phyloP scores from a whole-genome alignment of 1,140 invertebrate species.

The Augochlora pura region DNA sequence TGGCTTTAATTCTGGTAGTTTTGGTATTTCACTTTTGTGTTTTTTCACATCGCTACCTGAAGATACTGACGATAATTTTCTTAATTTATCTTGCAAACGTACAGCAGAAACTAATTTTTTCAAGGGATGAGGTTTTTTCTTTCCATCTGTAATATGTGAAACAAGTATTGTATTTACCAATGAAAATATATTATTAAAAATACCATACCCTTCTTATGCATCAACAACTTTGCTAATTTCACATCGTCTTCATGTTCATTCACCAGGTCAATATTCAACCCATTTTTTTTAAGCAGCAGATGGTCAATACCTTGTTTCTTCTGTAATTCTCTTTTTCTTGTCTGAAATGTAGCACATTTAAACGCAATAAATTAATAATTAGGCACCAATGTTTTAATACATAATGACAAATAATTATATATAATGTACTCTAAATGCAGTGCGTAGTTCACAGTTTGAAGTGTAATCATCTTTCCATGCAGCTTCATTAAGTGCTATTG shows the following conservation, averaged over 20 bases:
- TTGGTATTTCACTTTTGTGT: constrained; percentile 26
- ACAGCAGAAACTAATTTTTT: constrained; percentile 70
- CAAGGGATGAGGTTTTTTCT: constrained; percentile 56
- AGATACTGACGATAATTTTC: not conserved
- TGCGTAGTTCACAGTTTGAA: constrained; percentile 90
- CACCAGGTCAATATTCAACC: constrained; percentile 88
- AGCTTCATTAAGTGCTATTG: constrained; percentile 89
- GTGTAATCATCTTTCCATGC: constrained; percentile 95
- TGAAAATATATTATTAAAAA: constrained; percentile 14
- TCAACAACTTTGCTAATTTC: constrained; percentile 88
- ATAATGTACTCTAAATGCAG: constrained; percentile 88
- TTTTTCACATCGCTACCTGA: constrained; percentile 9
- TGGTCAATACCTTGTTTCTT: constrained; percentile 85
- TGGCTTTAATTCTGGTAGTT: constrained; percentile 25
- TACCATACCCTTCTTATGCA: constrained; percentile 62
- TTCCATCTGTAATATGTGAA: constrained; percentile 60
- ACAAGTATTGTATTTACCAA: not conserved
- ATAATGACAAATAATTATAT: constrained; percentile 27
- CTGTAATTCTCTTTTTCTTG: constrained; percentile 88
- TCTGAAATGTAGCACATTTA: constrained; percentile 79
- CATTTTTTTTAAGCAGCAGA: constrained; percentile 87
- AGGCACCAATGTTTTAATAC: constrained; percentile 15
- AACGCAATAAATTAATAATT: constrained; percentile 23
- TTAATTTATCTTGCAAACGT: constrained; percentile 61
- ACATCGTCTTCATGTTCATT: constrained; percentile 90